Conservation (phyloP, 2,113 vertebrate genomes). For the Nerophis ophidion region DNA sequence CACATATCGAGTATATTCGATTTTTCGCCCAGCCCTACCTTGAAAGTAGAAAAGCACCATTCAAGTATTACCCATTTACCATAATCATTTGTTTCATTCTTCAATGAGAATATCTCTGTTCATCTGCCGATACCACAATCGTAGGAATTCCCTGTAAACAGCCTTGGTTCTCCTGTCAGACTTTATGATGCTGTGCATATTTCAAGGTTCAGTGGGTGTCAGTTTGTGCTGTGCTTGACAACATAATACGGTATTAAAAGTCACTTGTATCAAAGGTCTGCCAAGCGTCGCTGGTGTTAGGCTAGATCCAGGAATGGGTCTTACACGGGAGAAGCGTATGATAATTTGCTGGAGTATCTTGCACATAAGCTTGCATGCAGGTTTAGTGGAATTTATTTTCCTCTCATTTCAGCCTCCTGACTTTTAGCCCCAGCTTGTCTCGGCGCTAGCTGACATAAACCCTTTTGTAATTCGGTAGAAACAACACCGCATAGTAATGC, state of each 20-base stretch:
- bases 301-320: slow-evolving; percentile 21
- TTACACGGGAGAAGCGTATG: slow-evolving; percentile 30
- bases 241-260: slow-evolving; percentile 31
- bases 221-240: slow-evolving; percentile 20
- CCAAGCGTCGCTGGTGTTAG: slow-evolving; percentile 15
- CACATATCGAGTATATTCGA: too few species aligned
- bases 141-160: slow-evolving; percentile 34
- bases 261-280: slow-evolving; percentile 44
- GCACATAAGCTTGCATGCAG: slow-evolving; percentile 29
- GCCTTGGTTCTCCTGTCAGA: slow-evolving; percentile 35
- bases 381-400: slow-evolving; percentile 8
- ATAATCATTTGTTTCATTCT: not conserved
- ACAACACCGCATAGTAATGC: slow-evolving; percentile 5
- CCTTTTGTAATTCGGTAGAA: slow-evolving; percentile 37
- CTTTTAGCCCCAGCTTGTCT: slow-evolving; percentile 19
- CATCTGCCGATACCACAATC: slow-evolving; percentile 27
- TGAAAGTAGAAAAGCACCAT: too few species aligned
- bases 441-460: slow-evolving; percentile 31
- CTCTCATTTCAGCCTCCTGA: slow-evolving; percentile 18
- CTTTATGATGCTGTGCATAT: slow-evolving; percentile 43
- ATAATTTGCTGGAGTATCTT: slow-evolving; percentile 40
- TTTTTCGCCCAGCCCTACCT: too few species aligned
- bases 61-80: too few species aligned
- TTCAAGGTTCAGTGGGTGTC: slow-evolving; percentile 43
- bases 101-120: not conserved